Percentiles rank a stretch among this genome's conserved stretches.
Evolutionary conservation across 2,888 invertebrate genomes (phyloP).

Genomic region (Drosophila niveifrons): DNA sequence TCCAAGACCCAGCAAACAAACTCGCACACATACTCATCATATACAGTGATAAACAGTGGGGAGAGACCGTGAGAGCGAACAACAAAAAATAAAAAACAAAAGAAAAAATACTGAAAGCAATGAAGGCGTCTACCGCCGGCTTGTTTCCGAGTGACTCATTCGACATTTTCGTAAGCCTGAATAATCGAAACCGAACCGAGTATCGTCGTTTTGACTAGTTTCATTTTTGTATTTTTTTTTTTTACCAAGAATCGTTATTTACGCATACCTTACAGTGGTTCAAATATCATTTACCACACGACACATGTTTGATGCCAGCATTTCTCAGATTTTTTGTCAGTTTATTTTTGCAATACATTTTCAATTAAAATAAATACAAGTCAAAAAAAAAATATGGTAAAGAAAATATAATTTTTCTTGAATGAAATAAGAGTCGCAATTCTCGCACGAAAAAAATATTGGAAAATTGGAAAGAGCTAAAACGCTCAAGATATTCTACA

Average conservation of each 20-base stretch:
- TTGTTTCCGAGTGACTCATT: conserved; percentile 48
- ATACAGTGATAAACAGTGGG: conserved; percentile 28
- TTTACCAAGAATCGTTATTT: conserved; percentile 30
- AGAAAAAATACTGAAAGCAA: conserved; percentile 6
- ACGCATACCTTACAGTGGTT: conserved; percentile 3
- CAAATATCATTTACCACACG: not conserved
- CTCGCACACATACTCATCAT: conserved; percentile 20
- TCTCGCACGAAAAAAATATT: too few relatives aligned
- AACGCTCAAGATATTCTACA: too few relatives aligned
- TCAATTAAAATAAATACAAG: too few relatives aligned
- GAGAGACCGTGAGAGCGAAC: conserved; percentile 28
- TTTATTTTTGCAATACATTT: too few relatives aligned
- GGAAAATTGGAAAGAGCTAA: too few relatives aligned
- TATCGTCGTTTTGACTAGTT: conserved; percentile 21
- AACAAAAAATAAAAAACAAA: not conserved
- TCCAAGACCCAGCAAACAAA: conserved; percentile 14
- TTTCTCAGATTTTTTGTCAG: not conserved
- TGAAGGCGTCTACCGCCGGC: conserved; percentile 41
- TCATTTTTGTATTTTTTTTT: not conserved
- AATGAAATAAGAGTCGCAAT: too few relatives aligned
- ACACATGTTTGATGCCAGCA: not conserved
- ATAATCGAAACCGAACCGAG: conserved; percentile 19
- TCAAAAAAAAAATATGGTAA: too few relatives aligned
- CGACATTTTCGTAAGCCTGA: conserved; percentile 45
- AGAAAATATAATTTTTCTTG: too few relatives aligned